A percentile compares a stretch with the other conserved stretches of the same genome.
Evolutionary conservation across 2,113 vertebrate genomes (phyloP).

Genomic region (Saimiri boliviensis): DNA sequence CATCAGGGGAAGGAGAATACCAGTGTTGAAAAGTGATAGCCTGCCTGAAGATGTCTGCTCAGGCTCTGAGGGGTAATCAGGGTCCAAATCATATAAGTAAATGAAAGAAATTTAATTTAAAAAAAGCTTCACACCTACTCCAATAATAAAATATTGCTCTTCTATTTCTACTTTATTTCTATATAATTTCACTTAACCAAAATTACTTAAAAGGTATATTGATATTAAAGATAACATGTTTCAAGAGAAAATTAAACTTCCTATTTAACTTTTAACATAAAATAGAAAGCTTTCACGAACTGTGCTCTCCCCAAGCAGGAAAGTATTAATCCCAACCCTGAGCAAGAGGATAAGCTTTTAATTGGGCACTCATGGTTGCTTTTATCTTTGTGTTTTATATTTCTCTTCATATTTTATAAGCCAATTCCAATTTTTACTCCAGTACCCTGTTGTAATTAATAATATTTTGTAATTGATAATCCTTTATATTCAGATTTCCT

Average conservation of each 20-base stretch:
- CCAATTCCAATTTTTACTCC: neutral
- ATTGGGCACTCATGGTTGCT: neutral
- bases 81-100: neutral
- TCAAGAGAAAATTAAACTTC: neutral
- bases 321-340: rapidly evolving
- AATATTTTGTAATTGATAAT: neutral
- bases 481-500: neutral
- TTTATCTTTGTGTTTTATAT: neutral
- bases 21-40: neutral
- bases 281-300: neutral
- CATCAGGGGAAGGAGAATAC: neutral
- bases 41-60: neutral
- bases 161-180: neutral
- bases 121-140: neutral
- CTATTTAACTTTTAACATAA: neutral
- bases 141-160: neutral
- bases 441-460: neutral
- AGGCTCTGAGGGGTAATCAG: neutral
- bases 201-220: neutral
- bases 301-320: rapidly evolving
- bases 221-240: neutral
- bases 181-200: neutral
- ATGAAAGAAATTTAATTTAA: neutral
- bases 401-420: neutral
- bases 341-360: rapidly evolving